A percentile compares a stretch with the other conserved stretches of the same genome.
Conservation (phyloP, 1,140 invertebrate species). For the Drosophila saltans region DNA sequence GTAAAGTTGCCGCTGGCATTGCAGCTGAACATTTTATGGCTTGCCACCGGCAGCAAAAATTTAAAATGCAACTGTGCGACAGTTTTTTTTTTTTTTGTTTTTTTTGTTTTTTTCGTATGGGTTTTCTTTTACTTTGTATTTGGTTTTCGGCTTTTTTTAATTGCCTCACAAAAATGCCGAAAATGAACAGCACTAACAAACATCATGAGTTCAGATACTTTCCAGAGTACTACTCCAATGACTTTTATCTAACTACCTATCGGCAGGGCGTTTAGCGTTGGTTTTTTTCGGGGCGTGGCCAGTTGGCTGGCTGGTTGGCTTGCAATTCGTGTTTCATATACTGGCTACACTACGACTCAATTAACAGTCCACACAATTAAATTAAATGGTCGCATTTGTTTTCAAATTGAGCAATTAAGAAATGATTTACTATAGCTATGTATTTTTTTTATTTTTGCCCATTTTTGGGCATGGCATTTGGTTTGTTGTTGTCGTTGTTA, state of each 20-base stretch:
- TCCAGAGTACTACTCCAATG: constrained; percentile 7
- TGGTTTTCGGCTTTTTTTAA: background rate
- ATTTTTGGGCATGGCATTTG: constrained; percentile 34
- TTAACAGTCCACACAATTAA: constrained; percentile 63
- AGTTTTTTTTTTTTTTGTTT: constrained; percentile 5
- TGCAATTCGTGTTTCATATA: constrained; percentile 36
- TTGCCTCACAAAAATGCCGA: constrained; percentile 20
- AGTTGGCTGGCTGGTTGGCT: constrained; percentile 3
- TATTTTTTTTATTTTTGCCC: constrained; percentile 34
- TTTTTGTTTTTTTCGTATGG: background rate
- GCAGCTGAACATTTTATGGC: constrained; percentile 20
- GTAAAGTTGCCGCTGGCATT: constrained; percentile 8
- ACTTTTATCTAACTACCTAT: constrained; percentile 56
- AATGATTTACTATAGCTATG: constrained; percentile 50
- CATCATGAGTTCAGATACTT: constrained; percentile 3
- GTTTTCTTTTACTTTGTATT: background rate
- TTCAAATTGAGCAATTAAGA: constrained; percentile 67
- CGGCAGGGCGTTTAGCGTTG: constrained; percentile 1
- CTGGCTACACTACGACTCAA: constrained; percentile 51
- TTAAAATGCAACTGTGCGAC: constrained; percentile 12
- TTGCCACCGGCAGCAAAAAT: background rate
- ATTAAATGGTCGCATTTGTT: constrained; percentile 67
- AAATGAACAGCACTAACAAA: constrained; percentile 18
- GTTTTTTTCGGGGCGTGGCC: constrained; percentile 1
- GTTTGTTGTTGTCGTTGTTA: background rate